Evolutionary conservation across 92 coral and sea anemone species (phyloP), one percentile per base, ranked within the genome.

Genomic region (Umimayanthus chanpuru): DNA sequence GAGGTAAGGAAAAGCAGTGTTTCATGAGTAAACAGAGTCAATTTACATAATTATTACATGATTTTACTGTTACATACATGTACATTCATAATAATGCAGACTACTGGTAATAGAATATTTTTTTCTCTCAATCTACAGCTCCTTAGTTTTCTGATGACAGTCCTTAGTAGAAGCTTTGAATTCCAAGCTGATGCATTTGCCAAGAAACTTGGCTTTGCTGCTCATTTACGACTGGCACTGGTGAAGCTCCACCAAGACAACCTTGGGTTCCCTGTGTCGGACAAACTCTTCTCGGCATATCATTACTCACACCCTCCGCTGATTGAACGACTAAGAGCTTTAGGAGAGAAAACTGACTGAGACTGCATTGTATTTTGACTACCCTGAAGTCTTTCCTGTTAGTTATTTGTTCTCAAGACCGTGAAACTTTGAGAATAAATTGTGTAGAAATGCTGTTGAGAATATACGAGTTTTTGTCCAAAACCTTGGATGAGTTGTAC

Each of bases 201-300:
- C 43, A 97, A 97, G 89, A 87, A 90, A 73, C 97, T 97, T 55
- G 99, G 99, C 29, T 97, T 91, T 53, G 86, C 97, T 66, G 80
- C 92, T 9, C 92, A 91, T 80, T 93, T 97, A 26, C 95, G 96
- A 82, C 92, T 95, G 21, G 88, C 99, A 10, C 90, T 97, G 70
- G 90, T 97, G 82, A 97, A 97, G 81, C 95, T 97, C 25, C 95
- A 97, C 86, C 86, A 94, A 67, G 99, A 97, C 74, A 97, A 97
- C 92, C 95, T 97, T 77, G 99, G 99, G 39, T 97, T 97, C 81
- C 99, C 99, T 82, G 98, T 97, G 81, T 98, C 99, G 30, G 99
- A 97, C 85, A 93, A 94, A 73, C 92, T 97, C 21, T 97, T 95
- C 88, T 97, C 99, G 1, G 96, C 96, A 0, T 97, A 95, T 38